These are phyloP conservation scores for Asobara japonica DNA, from an alignment of 1,140 invertebrate genomes.

Conservation along the genomic window DNA sequence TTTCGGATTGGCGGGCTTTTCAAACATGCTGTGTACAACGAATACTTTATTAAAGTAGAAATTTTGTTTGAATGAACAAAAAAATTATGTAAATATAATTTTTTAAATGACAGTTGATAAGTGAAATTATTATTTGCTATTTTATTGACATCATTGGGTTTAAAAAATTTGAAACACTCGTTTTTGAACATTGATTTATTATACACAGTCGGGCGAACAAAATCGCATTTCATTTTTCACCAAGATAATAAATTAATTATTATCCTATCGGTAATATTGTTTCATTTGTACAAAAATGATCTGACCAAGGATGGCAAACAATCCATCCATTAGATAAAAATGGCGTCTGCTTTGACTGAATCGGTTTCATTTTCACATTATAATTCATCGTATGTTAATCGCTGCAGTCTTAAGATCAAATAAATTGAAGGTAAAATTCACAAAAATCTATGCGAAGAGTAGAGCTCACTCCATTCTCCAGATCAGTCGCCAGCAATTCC, in stretches of 20 bases:
- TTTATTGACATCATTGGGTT: neutral
- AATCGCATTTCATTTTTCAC: constrained; percentile 34
- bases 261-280: constrained; percentile 30
- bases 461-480: neutral
- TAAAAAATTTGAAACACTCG: no score
- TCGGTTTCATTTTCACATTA: neutral
- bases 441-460: constrained; percentile 1
- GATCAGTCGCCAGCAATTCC: neutral
- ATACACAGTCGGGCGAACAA: constrained; percentile 46
- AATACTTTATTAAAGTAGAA: neutral
- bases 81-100: no score
- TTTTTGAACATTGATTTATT: constrained; percentile 43
- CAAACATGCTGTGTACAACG: neutral
- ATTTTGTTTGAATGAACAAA: no score
- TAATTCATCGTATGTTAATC: neutral
- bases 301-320: constrained; percentile 35
- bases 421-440: constrained; percentile 18
- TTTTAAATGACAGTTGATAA: no score
- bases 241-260: constrained; percentile 40
- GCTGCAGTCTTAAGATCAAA: constrained; percentile 28
- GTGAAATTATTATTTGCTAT: no score
- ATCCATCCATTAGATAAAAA: constrained; percentile 24
- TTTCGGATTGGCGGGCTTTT: neutral
- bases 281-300: constrained; percentile 52
- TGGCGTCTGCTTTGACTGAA: constrained; percentile 14